A percentile compares a stretch with the other conserved stretches of the same genome.
phyloP scores from a whole-genome alignment of 2,113 vertebrate species.

The Okapia johnstoni region DNA sequence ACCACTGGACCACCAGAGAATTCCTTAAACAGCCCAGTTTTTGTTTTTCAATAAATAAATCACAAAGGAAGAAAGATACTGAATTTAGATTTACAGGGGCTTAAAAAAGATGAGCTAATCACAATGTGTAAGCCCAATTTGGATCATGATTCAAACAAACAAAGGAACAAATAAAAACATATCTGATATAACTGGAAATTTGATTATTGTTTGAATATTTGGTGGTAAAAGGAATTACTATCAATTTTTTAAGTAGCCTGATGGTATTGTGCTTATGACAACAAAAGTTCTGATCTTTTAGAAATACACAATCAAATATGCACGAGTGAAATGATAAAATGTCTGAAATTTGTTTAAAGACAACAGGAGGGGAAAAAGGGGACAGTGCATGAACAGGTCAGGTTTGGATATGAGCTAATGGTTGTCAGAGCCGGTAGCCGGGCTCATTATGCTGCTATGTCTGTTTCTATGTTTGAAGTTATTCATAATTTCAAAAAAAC shows the following conservation, averaged over 20 bases:
- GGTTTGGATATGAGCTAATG: neutral
- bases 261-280: neutral
- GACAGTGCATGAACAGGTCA: neutral
- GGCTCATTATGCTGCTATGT: neutral
- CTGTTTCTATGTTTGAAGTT: neutral
- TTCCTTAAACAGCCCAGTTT: neutral
- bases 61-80: neutral
- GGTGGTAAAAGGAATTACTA: neutral
- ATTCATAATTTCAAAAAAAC: neutral
- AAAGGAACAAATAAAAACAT: neutral
- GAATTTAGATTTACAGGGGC: neutral
- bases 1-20: neutral
- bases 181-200: neutral
- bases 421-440: neutral
- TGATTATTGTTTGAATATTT: neutral
- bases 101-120: neutral
- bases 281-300: neutral
- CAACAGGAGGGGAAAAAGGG: neutral
- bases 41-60: neutral
- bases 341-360: conserved; percentile 1
- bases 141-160: neutral
- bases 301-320: neutral
- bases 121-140: neutral
- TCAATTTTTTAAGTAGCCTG: neutral
- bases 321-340: neutral